Percentiles rank a stretch among this genome's conserved stretches.
Conservation (phyloP, 2,888 invertebrate genomes). For the Hydropsyche betteni region DNA sequence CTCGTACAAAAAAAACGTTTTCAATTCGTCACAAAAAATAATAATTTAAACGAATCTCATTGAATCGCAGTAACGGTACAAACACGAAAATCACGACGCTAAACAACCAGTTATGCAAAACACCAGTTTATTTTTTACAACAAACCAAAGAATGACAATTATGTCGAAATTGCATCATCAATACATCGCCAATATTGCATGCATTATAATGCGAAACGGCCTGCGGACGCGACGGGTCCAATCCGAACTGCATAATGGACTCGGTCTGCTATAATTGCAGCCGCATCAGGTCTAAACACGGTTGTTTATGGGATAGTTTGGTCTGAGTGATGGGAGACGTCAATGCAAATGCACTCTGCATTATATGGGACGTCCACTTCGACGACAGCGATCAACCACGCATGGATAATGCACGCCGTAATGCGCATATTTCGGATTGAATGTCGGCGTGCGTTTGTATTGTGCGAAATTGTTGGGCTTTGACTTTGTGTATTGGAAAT, state of each 20-base stretch:
- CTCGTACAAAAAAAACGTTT: neutral
- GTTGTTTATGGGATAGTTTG: constrained; percentile 29
- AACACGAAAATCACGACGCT: constrained; percentile 11
- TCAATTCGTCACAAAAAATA: constrained; percentile 1
- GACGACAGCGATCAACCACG: constrained; percentile 16
- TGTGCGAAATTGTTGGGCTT: too few relatives aligned
- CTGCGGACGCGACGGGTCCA: neutral
- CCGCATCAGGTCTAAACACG: constrained; percentile 7
- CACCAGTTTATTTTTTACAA: neutral
- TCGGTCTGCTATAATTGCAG: neutral
- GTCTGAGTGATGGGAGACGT: constrained; percentile 32
- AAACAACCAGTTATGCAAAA: constrained; percentile 24
- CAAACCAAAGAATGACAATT: too few relatives aligned
- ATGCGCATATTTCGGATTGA: too few relatives aligned
- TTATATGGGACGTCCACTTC: constrained; percentile 23
- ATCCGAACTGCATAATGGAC: neutral
- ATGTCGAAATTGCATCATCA: too few relatives aligned
- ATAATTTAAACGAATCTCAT: constrained; percentile 3
- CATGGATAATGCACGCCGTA: constrained; percentile 2
- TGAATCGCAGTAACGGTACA: constrained; percentile 30
- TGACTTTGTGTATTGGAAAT: too few relatives aligned
- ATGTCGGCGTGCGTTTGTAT: too few relatives aligned
- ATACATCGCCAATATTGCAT: neutral
- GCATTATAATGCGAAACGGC: neutral
- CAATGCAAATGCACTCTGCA: constrained; percentile 35